These are phyloP conservation scores for Magallana angulata DNA, from an alignment of 1,140 invertebrate species.

Conservation along the genomic window DNA sequence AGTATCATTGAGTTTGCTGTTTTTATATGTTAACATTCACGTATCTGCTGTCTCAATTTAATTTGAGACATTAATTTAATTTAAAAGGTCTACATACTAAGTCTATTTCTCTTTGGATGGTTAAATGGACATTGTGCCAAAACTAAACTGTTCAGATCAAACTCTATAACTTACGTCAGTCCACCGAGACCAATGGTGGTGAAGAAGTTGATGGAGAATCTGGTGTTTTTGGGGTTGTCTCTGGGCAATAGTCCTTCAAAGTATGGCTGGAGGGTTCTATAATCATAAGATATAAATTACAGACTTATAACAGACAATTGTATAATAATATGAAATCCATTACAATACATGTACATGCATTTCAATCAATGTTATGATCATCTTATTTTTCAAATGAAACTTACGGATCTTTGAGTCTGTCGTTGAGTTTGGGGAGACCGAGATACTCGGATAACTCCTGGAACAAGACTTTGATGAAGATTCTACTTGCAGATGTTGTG, in stretches of 20 bases:
- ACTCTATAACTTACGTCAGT: slow-evolving; percentile 85
- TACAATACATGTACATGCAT: too few species aligned
- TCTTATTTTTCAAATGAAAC: slow-evolving; percentile 58
- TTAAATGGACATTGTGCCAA: too few species aligned
- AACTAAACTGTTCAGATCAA: too few species aligned
- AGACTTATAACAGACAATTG: too few species aligned
- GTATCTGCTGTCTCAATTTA: too few species aligned
- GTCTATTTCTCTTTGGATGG: too few species aligned
- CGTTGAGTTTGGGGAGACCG: slow-evolving; percentile 94
- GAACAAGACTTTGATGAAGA: slow-evolving; percentile 99
- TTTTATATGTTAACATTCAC: too few species aligned
- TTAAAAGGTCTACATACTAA: too few species aligned
- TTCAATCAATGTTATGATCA: too few species aligned
- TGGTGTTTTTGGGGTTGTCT: slow-evolving; percentile 96
- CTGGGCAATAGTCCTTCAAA: slow-evolving; percentile 97
- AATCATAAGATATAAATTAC: slow-evolving; percentile 66
- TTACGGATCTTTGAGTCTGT: slow-evolving; percentile 91
- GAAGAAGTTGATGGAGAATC: slow-evolving; percentile 99
- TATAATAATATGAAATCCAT: too few species aligned
- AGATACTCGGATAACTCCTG: slow-evolving; percentile 97
- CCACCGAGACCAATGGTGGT: slow-evolving; percentile 98
- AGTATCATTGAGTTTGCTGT: too few species aligned
- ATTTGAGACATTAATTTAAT: too few species aligned
- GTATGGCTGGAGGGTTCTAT: slow-evolving; percentile 89
- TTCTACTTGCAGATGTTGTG: slow-evolving; percentile 97